These are phyloP conservation scores for Drosophila helvetica DNA, from an alignment of 2,888 invertebrate genomes.

Conservation along the genomic window DNA sequence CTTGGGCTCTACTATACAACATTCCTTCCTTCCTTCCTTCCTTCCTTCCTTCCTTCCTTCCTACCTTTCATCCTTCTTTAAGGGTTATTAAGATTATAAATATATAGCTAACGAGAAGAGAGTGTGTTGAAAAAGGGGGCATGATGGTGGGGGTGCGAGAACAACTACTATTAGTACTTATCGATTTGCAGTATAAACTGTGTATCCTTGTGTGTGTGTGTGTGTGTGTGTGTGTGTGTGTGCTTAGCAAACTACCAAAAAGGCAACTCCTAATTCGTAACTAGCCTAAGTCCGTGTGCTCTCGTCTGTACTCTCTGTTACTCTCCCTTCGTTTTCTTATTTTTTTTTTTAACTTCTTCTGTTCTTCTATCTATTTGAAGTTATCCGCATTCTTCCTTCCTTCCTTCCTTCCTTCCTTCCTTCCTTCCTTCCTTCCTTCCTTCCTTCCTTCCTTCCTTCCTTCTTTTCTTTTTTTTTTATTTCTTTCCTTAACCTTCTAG, in stretches of 20 bases:
- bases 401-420: not conserved
- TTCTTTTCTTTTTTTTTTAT: not conserved
- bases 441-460: too few relatives aligned
- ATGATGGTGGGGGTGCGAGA: not conserved
- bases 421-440: not conserved
- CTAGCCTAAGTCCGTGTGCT: constrained; percentile 58
- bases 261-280: constrained; percentile 72
- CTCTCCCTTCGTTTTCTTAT: not conserved
- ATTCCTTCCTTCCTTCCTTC: too few relatives aligned
- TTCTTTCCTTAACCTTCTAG: not conserved
- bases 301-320: constrained; percentile 23
- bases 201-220: constrained; percentile 35
- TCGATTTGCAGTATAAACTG: constrained; percentile 44
- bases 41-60: too few relatives aligned
- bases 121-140: not conserved
- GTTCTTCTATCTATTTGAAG: not conserved
- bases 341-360: not conserved
- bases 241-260: constrained; percentile 68
- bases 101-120: constrained; percentile 34
- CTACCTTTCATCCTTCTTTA: constrained; percentile 24
- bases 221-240: constrained; percentile 37
- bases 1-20: constrained; percentile 9
- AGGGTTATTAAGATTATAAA: constrained; percentile 34
- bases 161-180: constrained; percentile 11
- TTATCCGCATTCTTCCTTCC: not conserved